Evolutionary conservation across 2,888 invertebrate species (phyloP), one percentile per base, ranked within the genome.

Genomic region (Griposia aprilina): DNA sequence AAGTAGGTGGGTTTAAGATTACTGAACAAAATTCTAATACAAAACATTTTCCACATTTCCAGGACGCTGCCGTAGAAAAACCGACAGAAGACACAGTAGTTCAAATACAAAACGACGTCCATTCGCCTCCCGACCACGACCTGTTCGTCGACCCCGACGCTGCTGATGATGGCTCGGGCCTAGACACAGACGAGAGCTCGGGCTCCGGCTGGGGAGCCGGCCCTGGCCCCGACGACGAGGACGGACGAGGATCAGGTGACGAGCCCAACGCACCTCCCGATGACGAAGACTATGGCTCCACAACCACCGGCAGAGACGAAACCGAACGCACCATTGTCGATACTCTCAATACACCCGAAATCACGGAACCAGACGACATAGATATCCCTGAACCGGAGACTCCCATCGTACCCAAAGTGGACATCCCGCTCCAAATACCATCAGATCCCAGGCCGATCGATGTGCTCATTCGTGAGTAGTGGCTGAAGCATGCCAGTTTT

Each of bases 131-230:
- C 73, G 96, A 97, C 90, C 97, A 97, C 93, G 98, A 98, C 93
- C 97, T 98, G 90, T 98, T 74, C 48, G 59, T 79, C 23, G 79
- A 98, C 96, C 97, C 98, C 93, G 98, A 98, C 96, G 98, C 98
- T 95, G 85, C 90, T 74, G 92, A 92, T 84, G 98, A 98, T 91
- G 97, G 97, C 91, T 97, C 98, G 91, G 98, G 98, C 93, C 97
- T 98, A 97, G 97, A 97, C 93, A 94, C 98, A 94, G 98, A 98
- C 96, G 98, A 98, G 97, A 98, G 98, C 92, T 98, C 98, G 92
- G 98, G 98, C 91, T 98, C 98, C 94, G 98, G 98, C 87, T 98
- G 97, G 97, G 98, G 96, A 87, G 94, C 96, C 81, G 96, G 98
- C 81, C 95, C 96, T 77, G 96, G 98, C 87, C 98, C 98, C 85